Conservation (phyloP, 2,797 vertebrate species). For the Miichthys miiuy region DNA sequence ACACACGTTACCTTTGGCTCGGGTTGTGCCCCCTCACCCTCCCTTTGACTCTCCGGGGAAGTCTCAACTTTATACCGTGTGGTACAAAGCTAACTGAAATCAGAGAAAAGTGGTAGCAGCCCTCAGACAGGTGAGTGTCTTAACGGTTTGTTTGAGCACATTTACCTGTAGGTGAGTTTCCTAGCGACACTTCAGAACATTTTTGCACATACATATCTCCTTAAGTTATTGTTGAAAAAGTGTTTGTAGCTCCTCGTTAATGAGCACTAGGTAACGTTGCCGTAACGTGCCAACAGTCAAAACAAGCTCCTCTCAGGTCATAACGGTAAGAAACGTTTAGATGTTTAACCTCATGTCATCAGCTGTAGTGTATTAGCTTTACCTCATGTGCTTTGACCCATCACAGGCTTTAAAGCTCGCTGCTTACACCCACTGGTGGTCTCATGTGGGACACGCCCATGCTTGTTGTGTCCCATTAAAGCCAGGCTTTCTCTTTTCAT, state of each 20-base stretch:
- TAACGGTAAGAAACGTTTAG: neutral
- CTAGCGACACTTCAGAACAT: neutral
- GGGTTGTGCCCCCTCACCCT: slow-evolving; percentile 25
- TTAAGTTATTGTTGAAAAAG: neutral
- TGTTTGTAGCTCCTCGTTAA: neutral
- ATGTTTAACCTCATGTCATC: neutral
- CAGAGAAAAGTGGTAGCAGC: slow-evolving; percentile 31
- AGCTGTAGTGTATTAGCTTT: neutral
- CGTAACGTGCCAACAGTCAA: neutral
- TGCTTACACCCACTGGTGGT: slow-evolving; percentile 11
- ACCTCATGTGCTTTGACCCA: neutral
- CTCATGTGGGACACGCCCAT: slow-evolving; percentile 54
- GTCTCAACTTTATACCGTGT: slow-evolving; percentile 22
- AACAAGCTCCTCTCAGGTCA: neutral
- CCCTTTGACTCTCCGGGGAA: slow-evolving; percentile 25
- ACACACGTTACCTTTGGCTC: slow-evolving; percentile 36
- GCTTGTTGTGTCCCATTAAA: slow-evolving; percentile 13
- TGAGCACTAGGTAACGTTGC: slow-evolving; percentile 2
- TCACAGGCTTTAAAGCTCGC: neutral
- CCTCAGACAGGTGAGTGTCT: slow-evolving; percentile 69
- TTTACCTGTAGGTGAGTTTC: slow-evolving; percentile 8
- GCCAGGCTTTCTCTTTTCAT: neutral
- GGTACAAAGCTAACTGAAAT: slow-evolving; percentile 1
- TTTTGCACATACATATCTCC: neutral
- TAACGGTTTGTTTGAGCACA: neutral